phyloP scores from a whole-genome alignment of 2,888 invertebrate species.

The Mythimna lalbum region DNA sequence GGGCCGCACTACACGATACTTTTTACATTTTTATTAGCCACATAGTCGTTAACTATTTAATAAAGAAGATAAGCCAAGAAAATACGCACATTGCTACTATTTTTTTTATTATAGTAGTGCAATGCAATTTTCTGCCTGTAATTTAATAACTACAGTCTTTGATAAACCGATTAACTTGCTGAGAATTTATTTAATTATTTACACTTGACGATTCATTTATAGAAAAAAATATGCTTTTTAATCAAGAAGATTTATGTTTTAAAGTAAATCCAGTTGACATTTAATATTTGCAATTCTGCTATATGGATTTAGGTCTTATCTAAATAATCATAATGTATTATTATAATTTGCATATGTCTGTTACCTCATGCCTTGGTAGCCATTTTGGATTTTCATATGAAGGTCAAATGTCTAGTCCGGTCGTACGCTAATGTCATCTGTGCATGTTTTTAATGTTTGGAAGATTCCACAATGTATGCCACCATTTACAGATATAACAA shows the following conservation, averaged over 20 bases:
- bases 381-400: conserved; percentile 49
- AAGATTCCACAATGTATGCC: conserved; percentile 31
- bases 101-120: conserved; percentile 33
- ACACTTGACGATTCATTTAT: neutral
- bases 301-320: conserved; percentile 36
- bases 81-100: conserved; percentile 21
- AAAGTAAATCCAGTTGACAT: conserved; percentile 11
- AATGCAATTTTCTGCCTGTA: conserved; percentile 26
- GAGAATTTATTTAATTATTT: conserved; percentile 22
- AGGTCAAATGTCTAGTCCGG: conserved; percentile 52
- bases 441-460: conserved; percentile 37
- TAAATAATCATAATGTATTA: conserved; percentile 33
- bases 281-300: conserved; percentile 13
- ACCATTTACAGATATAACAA: conserved; percentile 5
- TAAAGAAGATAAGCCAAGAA: conserved; percentile 43
- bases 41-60: conserved; percentile 22
- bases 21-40: conserved; percentile 54
- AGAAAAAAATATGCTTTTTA: neutral
- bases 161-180: conserved; percentile 19
- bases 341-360: conserved; percentile 27
- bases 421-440: conserved; percentile 39
- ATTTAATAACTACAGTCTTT: conserved; percentile 30
- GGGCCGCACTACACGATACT: conserved; percentile 69
- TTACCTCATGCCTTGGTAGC: conserved; percentile 27
- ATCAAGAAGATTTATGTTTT: conserved; percentile 12